These are phyloP conservation scores for Apoderus coryli DNA, from an alignment of 2,888 invertebrate species.

Conservation along the genomic window DNA sequence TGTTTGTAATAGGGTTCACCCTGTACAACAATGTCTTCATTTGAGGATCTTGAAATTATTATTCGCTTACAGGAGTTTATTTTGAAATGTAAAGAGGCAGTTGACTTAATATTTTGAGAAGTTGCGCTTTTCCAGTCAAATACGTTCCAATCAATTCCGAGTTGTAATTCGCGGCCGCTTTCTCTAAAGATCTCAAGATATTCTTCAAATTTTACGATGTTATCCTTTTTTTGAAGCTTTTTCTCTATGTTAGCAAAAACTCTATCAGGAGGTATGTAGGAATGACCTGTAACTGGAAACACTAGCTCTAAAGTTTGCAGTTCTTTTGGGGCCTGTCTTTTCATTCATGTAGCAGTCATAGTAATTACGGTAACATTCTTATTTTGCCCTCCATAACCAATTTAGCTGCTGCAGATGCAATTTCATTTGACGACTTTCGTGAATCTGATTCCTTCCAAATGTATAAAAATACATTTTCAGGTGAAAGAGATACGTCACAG, in stretches of 20 bases:
- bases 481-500: constrained; percentile 4
- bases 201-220: constrained; percentile 6
- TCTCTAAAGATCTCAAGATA: constrained; percentile 7
- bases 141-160: constrained; percentile 9
- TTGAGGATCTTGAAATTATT: constrained; percentile 7
- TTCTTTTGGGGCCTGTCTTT: constrained; percentile 6
- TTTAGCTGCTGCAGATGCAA: constrained; percentile 10
- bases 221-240: constrained; percentile 10
- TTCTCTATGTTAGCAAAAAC: constrained; percentile 10
- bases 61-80: constrained; percentile 10
- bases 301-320: constrained; percentile 9
- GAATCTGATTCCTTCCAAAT: constrained; percentile 10
- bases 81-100: constrained; percentile 10
- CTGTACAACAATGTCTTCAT: constrained; percentile 7
- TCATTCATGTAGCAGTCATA: constrained; percentile 8
- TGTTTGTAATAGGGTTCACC: constrained; percentile 10
- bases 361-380: constrained; percentile 11
- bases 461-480: constrained; percentile 9
- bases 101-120: constrained; percentile 7
- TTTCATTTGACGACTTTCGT: constrained; percentile 11
- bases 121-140: constrained; percentile 8
- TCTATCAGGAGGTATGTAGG: no score
- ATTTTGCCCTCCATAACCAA: constrained; percentile 10
- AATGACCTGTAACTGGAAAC: no score
- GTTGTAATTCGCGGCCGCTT: constrained; percentile 5